phyloP scores from a whole-genome alignment of 2,888 invertebrate species.

The Hipparchia semele region DNA sequence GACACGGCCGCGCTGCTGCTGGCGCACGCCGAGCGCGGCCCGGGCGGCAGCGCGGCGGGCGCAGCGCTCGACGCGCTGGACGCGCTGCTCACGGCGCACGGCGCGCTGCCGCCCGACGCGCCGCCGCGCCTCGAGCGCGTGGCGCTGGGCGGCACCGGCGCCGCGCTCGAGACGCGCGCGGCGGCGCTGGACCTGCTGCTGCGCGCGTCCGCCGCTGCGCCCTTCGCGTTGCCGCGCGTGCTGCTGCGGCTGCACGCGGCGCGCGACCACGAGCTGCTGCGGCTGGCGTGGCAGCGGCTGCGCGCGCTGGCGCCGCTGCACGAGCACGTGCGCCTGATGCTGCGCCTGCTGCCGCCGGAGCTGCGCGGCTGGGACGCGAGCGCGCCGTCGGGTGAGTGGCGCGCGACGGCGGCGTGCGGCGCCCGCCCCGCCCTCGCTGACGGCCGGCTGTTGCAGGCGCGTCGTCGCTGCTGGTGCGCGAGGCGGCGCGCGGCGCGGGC shows the following conservation, averaged over 20 bases:
- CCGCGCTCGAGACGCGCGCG: constrained; percentile 54
- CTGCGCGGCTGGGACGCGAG: constrained; percentile 45
- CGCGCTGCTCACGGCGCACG: constrained; percentile 48
- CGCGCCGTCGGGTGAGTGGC: constrained; percentile 43
- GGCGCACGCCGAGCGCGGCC: constrained; percentile 49
- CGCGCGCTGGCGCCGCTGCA: constrained; percentile 44
- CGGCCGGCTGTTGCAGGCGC: constrained; percentile 37
- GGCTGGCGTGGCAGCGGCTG: constrained; percentile 60
- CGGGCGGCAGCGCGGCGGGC: constrained; percentile 34
- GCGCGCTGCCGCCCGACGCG: constrained; percentile 40
- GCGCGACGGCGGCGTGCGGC: constrained; percentile 8
- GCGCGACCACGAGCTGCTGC: constrained; percentile 55
- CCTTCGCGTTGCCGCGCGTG: constrained; percentile 42
- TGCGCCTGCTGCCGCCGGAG: constrained; percentile 44
- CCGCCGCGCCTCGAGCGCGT: constrained; percentile 33
- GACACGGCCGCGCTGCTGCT: constrained; percentile 52
- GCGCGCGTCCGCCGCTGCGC: constrained; percentile 43
- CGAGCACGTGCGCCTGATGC: constrained; percentile 35
- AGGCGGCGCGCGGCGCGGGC: constrained; percentile 49
- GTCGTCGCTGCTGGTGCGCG: constrained; percentile 56
- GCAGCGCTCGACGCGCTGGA: constrained; percentile 42
- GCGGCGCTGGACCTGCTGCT: constrained; percentile 42
- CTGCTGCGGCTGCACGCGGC: constrained; percentile 36
- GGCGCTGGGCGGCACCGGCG: constrained; percentile 54
- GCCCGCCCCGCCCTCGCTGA: no score